Base-by-base conservation (phyloP, 2,888 invertebrate genomes). In the Serrognathus titanus region DNA sequence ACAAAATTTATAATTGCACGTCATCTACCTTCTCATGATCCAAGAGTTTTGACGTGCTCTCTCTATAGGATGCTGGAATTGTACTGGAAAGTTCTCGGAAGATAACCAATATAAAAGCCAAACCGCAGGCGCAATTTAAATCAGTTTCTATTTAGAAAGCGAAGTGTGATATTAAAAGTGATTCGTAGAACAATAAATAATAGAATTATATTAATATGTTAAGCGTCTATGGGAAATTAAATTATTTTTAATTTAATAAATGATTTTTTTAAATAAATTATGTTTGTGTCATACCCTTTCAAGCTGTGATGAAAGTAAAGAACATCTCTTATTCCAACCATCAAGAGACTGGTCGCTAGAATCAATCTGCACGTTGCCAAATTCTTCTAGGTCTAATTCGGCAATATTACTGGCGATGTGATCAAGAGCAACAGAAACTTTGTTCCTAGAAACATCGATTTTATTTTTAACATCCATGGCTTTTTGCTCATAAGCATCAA, bases 381-480 rank as follows among this genome's bases (percentile, higher is more conserved):
- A 54, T 53, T 66, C 66, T 47, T 65, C 65, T 8, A 66, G 53
- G 54, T 66, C 61, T 10, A 64, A 47, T 43, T 66, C 65, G n/a
- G 58, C 54, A 7, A 58, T 48, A 38, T 63, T 62, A 36, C 63
- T 63, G 4, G 62, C 54, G 40, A 64, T 61, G 43, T 61, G 61
- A 37, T 66, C 61, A 7, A 66, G 53, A 37, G 60, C 59, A 46
- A 51, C 48, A 35, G 59, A 39, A 38, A 66, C 63, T 50, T 59
- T 53, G 3, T 57, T 48, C 38, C 56, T 55, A 10, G 48, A 24
- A 20, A 50, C 12, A 12, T 50, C 50, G 31, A 61, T 53, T 48
- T 59, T 59, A 35, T 41, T 48, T 24, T 40, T 51, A 36, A 49
- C 37, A 3, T 41, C 46, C n/a, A 53, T 16, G 10, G 51, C 50